phyloP scores from a whole-genome alignment of 2,888 invertebrate genomes.

The Trissonchulus sp. region DNA sequence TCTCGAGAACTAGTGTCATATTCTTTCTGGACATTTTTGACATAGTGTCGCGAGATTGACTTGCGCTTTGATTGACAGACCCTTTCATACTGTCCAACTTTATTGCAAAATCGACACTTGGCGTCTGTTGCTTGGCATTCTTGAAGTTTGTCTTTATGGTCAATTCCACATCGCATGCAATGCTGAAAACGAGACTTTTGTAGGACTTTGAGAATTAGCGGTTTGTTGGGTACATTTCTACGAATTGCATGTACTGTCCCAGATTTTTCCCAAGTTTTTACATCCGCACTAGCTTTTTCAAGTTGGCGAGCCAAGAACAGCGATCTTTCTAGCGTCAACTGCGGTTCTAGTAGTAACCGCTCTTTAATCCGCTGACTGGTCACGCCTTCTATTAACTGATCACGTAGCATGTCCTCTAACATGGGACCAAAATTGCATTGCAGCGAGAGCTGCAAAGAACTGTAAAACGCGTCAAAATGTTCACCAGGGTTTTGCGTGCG shows the following conservation, averaged over 20 bases:
- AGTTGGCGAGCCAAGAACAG: neutral
- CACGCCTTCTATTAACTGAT: neutral
- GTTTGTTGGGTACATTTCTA: neutral
- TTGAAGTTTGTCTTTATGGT: neutral
- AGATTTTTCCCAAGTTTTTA: neutral
- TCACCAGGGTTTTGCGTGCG: neutral
- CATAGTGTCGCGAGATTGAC: neutral
- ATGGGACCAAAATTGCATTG: neutral
- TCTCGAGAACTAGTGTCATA: no score
- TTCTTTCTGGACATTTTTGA: no score
- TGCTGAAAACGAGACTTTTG: neutral
- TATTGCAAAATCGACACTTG: neutral
- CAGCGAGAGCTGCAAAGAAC: neutral
- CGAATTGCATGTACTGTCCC: neutral
- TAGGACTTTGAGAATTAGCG: neutral
- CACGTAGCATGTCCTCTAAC: neutral
- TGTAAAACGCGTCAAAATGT: neutral
- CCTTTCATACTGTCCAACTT: neutral
- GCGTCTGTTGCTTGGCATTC: neutral
- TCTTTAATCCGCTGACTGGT: neutral
- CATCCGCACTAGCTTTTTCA: neutral
- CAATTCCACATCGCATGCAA: neutral
- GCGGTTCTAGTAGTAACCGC: neutral
- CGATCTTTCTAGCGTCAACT: neutral
- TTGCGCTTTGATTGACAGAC: neutral